Evolutionary conservation across 2,113 vertebrate genomes (phyloP).

Genomic region (Cephalopholis sonnerati): DNA sequence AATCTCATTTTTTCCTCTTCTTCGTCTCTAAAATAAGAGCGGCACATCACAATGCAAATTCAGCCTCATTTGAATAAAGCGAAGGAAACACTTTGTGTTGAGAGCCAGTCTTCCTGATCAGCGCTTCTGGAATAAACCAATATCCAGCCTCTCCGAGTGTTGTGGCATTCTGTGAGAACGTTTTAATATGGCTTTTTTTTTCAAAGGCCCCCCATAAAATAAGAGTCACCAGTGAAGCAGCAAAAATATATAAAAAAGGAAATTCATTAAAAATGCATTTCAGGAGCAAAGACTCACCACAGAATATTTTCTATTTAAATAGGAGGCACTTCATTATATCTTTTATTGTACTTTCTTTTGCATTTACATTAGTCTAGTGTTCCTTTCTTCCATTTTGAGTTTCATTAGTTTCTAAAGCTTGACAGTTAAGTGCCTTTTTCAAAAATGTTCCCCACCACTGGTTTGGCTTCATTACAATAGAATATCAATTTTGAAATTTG

Average conservation of each 20-base stretch:
- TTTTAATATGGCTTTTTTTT: conserved; percentile 94
- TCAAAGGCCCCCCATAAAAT: conserved; percentile 97
- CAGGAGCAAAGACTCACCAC: conserved; percentile 98
- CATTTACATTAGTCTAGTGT: conserved; percentile 98
- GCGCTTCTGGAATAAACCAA: conserved; percentile 99
- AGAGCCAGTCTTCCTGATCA: conserved; percentile 99
- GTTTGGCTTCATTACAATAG: conserved; percentile 83
- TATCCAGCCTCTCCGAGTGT: conserved; percentile 97
- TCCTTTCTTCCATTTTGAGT: conserved; percentile 93
- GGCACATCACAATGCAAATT: conserved; percentile 99
- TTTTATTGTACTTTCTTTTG: conserved; percentile 99
- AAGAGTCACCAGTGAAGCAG: conserved; percentile 99
- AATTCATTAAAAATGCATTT: conserved; percentile 99
- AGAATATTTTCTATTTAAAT: conserved; percentile 99
- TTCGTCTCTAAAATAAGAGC: conserved; percentile 98
- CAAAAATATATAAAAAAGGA: conserved; percentile 94
- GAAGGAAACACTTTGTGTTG: conserved; percentile 99
- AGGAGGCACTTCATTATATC: conserved; percentile 99
- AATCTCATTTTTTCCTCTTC: conserved; percentile 99
- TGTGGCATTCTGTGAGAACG: conserved; percentile 98
- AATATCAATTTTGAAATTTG: conserved; percentile 84
- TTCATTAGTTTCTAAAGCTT: conserved; percentile 96
- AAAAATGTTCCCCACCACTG: conserved; percentile 87
- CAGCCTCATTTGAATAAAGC: conserved; percentile 99
- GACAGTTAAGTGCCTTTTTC: conserved; percentile 87